phyloP scores from a whole-genome alignment of 2,113 vertebrate species.

The Dolichotis patagonum region DNA sequence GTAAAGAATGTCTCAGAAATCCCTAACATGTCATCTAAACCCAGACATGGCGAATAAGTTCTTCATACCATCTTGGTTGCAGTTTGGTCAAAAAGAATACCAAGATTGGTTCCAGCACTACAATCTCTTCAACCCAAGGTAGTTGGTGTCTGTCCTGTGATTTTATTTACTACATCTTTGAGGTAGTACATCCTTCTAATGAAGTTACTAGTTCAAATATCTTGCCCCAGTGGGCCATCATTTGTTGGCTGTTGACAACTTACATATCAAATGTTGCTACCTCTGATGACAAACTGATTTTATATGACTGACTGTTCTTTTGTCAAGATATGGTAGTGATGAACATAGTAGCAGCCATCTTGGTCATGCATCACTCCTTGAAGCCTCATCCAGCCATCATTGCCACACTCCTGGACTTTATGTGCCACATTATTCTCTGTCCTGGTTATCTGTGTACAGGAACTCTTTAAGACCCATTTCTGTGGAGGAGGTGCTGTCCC shows the following conservation, averaged over 20 bases:
- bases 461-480: constrained; percentile 96
- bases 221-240: constrained; percentile 97
- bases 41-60: constrained; percentile 99
- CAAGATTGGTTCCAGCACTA: constrained; percentile 99
- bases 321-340: constrained; percentile 98
- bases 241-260: constrained; percentile 97
- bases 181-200: constrained; percentile 96
- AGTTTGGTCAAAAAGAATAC: constrained; percentile 97
- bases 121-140: constrained; percentile 94
- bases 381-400: constrained; percentile 98
- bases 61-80: constrained; percentile 98
- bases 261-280: constrained; percentile 98
- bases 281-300: constrained; percentile 96
- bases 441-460: constrained; percentile 95
- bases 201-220: constrained; percentile 98
- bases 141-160: constrained; percentile 97
- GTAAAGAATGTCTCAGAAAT: constrained; percentile 95
- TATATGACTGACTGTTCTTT: constrained; percentile 98
- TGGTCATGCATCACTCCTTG: constrained; percentile 99
- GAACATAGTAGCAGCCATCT: constrained; percentile 97
- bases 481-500: constrained; percentile 95
- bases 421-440: constrained; percentile 91
- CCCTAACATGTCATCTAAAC: constrained; percentile 95
- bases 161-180: constrained; percentile 97
- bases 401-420: constrained; percentile 97